Base-by-base conservation (phyloP, 2,888 invertebrate species). In the Dichetophora obliterata region DNA sequence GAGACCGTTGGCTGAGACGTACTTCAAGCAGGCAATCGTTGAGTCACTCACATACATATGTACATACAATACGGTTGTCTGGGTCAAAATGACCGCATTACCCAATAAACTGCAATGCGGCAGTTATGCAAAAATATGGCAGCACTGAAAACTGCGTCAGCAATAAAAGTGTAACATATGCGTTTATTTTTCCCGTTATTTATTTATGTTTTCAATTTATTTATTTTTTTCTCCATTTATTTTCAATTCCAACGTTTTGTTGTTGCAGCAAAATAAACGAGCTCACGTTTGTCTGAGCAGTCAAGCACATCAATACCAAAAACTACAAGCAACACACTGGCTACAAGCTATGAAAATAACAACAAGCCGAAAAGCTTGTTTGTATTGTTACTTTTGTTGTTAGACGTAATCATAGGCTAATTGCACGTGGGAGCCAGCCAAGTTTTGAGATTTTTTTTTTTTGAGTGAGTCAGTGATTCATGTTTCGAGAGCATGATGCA, bases 41-140 rank as follows among this genome's bases (percentile, higher is more conserved):
- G 37, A 65, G 63, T 65, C 63, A 65, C 31, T n/a, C 34, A 9
- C 63, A 34, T 5, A 65, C 63, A 31, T 11, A 31, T 16, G n/a
- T 16, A 52, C 19, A 54, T 5, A 19, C 19, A 54, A 22, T 19
- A 19, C 3, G 43, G 2, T 1, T 43, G 43, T 11, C 43, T 54
- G 54, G 8, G 52, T 31, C 54, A 52, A 54, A 57, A 31, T 34
- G 71, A 71, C 57, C 57, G 59, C n/a, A 71, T 73, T 70, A 54
- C 50, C 48, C 48, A 73, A 73, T 73, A 61, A 63, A 73, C 61
- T 50, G 61, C 61, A 73, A 73, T 73, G 72, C 72, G 72, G 72
- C 50, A 73, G 61, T 73, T 43, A 22, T 34, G 57, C 54, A 27
- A 70, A 34, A 66, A 22, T 48, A n/a, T 34, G 54, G 37, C 70